These are phyloP conservation scores for Epizoanthus rinbou DNA, from an alignment of 92 coral and sea anemone genomes.

Conservation along the genomic window DNA sequence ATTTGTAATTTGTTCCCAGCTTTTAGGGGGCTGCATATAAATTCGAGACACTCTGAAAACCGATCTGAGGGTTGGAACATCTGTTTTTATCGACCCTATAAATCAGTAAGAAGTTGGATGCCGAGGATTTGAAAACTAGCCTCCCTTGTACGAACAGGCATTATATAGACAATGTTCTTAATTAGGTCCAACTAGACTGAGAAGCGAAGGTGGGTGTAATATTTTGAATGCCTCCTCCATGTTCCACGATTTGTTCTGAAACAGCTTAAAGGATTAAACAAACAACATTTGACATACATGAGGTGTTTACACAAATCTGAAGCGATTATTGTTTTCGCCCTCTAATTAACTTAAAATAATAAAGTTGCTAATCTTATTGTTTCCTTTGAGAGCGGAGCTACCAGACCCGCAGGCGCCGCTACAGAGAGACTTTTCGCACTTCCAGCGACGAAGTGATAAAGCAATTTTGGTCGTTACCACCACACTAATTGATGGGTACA, in stretches of 20 bases:
- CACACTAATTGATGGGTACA: neutral
- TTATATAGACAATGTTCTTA: no score
- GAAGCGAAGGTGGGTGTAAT: no score
- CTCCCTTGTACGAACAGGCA: no score
- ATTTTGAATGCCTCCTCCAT: no score
- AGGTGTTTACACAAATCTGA: constrained; percentile 31
- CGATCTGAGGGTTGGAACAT: no score
- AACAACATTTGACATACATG: constrained; percentile 22
- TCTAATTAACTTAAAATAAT: constrained; percentile 54
- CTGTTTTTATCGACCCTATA: no score
- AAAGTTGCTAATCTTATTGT: constrained; percentile 67
- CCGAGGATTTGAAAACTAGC: no score
- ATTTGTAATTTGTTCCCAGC: no score
- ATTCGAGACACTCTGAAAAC: no score
- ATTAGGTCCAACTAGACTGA: no score
- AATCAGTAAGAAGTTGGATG: no score
- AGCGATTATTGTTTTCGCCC: constrained; percentile 29
- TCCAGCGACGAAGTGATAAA: constrained; percentile 42
- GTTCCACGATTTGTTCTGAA: neutral
- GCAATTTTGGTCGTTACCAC: constrained; percentile 9
- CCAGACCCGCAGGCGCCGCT: constrained; percentile 87
- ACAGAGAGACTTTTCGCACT: constrained; percentile 63
- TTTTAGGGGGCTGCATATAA: no score
- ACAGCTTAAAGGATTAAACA: constrained; percentile 66
- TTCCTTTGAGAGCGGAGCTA: constrained; percentile 49